These are phyloP conservation scores for Pitta sordida DNA, from an alignment of 2,113 vertebrate genomes.

Conservation along the genomic window DNA sequence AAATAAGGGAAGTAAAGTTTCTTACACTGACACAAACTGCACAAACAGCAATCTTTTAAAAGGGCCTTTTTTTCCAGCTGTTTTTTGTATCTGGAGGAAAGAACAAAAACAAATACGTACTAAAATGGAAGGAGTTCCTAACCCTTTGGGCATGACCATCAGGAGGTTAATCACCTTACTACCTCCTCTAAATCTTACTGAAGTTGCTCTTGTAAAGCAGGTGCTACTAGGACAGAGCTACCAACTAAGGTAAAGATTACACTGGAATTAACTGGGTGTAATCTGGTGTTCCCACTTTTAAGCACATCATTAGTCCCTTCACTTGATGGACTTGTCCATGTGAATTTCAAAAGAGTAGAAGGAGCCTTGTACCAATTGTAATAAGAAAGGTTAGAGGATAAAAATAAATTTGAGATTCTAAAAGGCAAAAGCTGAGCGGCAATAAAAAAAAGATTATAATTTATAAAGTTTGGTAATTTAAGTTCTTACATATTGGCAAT, in stretches of 20 bases:
- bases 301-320: background rate
- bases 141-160: background rate
- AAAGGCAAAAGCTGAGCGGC: background rate
- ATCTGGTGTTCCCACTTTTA: background rate
- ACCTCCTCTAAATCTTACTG: background rate
- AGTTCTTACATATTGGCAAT: background rate
- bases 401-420: background rate
- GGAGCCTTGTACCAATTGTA: background rate
- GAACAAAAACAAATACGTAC: background rate
- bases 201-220: conserved; percentile 4
- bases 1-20: background rate
- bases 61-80: background rate
- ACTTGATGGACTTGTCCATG: background rate
- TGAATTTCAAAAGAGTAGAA: background rate
- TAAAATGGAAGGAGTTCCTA: background rate
- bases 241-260: conserved; percentile 41
- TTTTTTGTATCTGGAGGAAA: background rate
- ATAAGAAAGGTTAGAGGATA: background rate
- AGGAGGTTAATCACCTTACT: background rate
- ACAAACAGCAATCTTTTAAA: rapidly evolving
- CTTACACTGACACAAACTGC: background rate
- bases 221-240: conserved; percentile 41
- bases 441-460: background rate
- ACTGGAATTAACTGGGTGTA: conserved; percentile 13
- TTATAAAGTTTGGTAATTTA: background rate